Evolutionary conservation across 1,140 invertebrate species (phyloP).

Genomic region (Aphis craccivora): DNA sequence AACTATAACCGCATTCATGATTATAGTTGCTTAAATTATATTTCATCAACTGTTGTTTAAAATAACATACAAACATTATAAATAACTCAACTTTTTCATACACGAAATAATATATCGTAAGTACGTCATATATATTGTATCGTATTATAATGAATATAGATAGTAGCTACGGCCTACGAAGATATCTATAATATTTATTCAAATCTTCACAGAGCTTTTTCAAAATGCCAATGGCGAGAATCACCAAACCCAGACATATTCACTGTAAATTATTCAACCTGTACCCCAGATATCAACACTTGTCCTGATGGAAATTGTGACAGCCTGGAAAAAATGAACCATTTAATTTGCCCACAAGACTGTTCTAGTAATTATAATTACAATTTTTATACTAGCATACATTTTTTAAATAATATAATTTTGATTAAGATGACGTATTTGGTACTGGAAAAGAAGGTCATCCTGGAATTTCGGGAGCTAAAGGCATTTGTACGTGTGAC

Average conservation of each 20-base stretch:
- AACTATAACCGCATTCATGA: neutral
- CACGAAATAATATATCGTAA: no score
- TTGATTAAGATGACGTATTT: slow-evolving; percentile 34
- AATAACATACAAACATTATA: neutral
- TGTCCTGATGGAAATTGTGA: slow-evolving; percentile 44
- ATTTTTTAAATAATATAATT: neutral
- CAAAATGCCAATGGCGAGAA: slow-evolving; percentile 54
- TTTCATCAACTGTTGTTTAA: neutral
- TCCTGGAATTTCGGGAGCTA: neutral
- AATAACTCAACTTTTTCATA: no score
- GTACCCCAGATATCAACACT: slow-evolving; percentile 27
- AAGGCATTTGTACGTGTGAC: slow-evolving; percentile 45
- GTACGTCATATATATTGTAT: no score
- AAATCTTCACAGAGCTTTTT: neutral
- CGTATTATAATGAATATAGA: neutral
- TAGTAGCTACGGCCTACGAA: neutral
- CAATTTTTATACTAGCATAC: neutral
- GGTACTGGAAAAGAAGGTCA: neutral
- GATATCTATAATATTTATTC: neutral
- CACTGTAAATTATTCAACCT: slow-evolving; percentile 35
- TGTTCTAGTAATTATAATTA: slow-evolving; percentile 46
- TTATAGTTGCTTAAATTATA: neutral
- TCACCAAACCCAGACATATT: slow-evolving; percentile 21
- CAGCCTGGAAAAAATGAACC: neutral
- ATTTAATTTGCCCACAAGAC: slow-evolving; percentile 46